Base-by-base conservation (phyloP, 2,888 invertebrate species). In the Caenorhabditis doughertyi region DNA sequence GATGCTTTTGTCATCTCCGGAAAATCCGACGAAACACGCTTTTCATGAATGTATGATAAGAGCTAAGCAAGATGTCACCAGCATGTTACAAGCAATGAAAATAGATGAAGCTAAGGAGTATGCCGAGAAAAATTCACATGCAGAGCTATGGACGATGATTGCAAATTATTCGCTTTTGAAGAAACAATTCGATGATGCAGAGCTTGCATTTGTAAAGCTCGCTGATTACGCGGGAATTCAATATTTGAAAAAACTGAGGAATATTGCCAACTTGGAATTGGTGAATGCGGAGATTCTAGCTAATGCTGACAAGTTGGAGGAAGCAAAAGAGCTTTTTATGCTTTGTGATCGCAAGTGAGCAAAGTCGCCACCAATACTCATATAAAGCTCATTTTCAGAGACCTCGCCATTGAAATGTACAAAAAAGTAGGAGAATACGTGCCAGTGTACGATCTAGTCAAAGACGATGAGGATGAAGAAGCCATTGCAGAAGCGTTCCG, bases 91-190 rank as follows among this genome's bases (percentile, higher is more conserved):
- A 81, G 96, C 96, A 93, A 97, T 97, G 42, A 97, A 97, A 25
- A 93, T 98, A 13, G 95, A 95, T 85, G 97, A 98, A 93, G 97
- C 98, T 0, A 95, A 96, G 85, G 95, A 95, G 87, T 98, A 97
- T 91, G 97, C 98, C 35, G 97, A 98, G 92, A 96, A 97, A 89
- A 97, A 98, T 93, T 96, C 97, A 0, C 98, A 99, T 93, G 97
- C 98, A 0, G 94, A 97, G 88, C 93, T 99, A 53, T 99, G 98
- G 98, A 94, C 96, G 60, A 92, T 98, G 49, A 92, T 99, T 82
- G 98, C 97, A 0, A 97, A 98, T 92, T 95, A 96, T 0, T 96
- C 98, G 0, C 92, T 99, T 21, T 95, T 95, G 90, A 95, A 95
- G 89, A 94, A 97, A 72, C 96, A 98, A 92, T 93, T 98, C 67